Base-by-base conservation (phyloP, 2,888 invertebrate species). In the Tetropium fuscum region DNA sequence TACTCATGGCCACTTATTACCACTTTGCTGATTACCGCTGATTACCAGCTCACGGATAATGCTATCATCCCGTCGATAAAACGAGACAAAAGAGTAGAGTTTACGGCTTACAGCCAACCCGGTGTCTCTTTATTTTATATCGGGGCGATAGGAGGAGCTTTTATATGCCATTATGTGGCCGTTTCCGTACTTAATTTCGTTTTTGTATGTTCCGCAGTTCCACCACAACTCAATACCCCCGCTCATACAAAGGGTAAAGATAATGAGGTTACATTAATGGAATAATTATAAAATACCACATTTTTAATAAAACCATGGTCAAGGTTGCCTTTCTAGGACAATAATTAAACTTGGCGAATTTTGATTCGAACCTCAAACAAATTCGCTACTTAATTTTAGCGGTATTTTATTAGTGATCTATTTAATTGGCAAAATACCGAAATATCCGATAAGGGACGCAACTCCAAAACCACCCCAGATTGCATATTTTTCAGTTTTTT, bases 121-220 rank as follows among this genome's bases (percentile, higher is more conserved):
- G 56, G 49, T 59, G 43, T 53, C 44, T 53, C 44, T 43, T 47
- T 51, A 47, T 47, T 58, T 60, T 60, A 49, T 44, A 40, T 53
- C 32, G 49, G 47, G 56, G 47, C 53, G 51, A 45, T 48, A 58
- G 65, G 65, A 60, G 63, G 63, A 56, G 63, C 57, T 61, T 55
- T 54, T 66, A 66, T 63, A 53, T 53, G 54, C 66, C 60, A 66
- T 66, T 66, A 58, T 58, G 63, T 58, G 63, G 58, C 53, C 19
- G 53, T 62, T 62, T 63, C 60, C 43, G 51, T 44, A 58, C 54
- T 65, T 62, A 65, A 65, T 65, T 60, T 43, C 18, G 62, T 60
- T 65, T 61, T 59, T 59, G 58, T 62, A 54, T 51, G 51, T 41
- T 56, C n/a, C 36, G 13, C 45, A 51, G 51, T 41, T 56, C n/a